phyloP scores from a whole-genome alignment of 2,888 invertebrate genomes.

The Prionchulus punctatus region DNA sequence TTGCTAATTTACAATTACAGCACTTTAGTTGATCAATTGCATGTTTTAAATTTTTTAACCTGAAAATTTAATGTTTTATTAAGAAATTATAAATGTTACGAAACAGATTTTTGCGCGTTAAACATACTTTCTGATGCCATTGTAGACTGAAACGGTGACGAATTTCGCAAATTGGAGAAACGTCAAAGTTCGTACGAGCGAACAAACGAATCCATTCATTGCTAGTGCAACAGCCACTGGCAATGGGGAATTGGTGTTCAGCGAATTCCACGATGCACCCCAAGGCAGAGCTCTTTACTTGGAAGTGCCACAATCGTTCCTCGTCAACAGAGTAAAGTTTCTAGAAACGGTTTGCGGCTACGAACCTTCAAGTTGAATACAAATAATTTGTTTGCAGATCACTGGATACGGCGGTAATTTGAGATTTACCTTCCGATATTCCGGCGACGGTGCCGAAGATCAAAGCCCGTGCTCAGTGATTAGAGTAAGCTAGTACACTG shows the following conservation, averaged over 20 bases:
- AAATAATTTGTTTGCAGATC: slow-evolving; percentile 47
- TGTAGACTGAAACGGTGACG: too few species aligned
- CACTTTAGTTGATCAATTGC: too few species aligned
- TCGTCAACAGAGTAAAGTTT: slow-evolving; percentile 56
- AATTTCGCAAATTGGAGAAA: too few species aligned
- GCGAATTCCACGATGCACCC: slow-evolving; percentile 15
- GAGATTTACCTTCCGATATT: slow-evolving; percentile 48
- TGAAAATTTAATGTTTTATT: too few species aligned
- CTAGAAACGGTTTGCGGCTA: not conserved
- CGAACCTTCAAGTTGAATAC: not conserved
- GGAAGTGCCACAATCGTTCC: slow-evolving; percentile 60
- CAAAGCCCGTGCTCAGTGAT: slow-evolving; percentile 24
- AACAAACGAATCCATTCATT: too few species aligned
- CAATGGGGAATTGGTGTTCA: not conserved
- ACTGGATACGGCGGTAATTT: slow-evolving; percentile 77
- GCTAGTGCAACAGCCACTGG: too few species aligned
- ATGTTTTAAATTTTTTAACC: too few species aligned
- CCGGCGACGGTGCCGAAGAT: slow-evolving; percentile 19
- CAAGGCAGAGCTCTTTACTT: slow-evolving; percentile 51
- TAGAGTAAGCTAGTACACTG: slow-evolving; percentile 18
- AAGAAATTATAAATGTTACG: too few species aligned
- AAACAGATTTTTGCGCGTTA: too few species aligned
- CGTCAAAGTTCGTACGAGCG: too few species aligned
- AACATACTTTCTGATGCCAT: too few species aligned
- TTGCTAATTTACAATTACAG: too few species aligned